Conservation (phyloP, 2,113 vertebrate species). For the Spea multiplicata region DNA sequence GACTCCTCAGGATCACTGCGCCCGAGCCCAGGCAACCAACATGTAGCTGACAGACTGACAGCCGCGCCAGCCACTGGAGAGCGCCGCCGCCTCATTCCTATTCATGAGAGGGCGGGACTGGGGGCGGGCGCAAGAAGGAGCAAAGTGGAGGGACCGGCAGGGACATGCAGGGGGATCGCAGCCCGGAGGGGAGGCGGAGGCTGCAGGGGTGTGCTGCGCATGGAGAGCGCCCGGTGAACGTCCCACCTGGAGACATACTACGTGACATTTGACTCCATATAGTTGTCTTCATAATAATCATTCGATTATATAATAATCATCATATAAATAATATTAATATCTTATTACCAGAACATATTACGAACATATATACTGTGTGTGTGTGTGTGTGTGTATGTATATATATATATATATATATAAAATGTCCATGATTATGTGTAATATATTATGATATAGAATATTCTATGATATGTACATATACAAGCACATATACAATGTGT, state of each 20-base stretch:
- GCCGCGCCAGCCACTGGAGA: conserved; percentile 61
- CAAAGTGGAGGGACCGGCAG: not conserved
- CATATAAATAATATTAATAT: not conserved
- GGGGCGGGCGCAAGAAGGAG: not conserved
- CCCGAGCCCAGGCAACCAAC: conserved; percentile 53
- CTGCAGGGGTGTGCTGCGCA: not conserved
- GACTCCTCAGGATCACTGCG: conserved; percentile 38
- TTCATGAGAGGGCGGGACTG: conserved; percentile 59
- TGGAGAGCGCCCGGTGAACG: not conserved
- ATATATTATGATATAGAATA: too few species aligned
- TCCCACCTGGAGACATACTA: not conserved
- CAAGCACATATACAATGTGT: too few species aligned
- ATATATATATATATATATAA: not conserved
- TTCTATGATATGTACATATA: too few species aligned
- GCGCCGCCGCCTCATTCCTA: conserved; percentile 58
- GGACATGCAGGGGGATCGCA: not conserved
- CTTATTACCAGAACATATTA: not conserved
- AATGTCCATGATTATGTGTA: too few species aligned
- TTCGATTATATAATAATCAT: not conserved
- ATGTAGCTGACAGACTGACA: conserved; percentile 65
- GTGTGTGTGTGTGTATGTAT: too few species aligned
- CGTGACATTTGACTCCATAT: too few species aligned
- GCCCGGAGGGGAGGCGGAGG: not conserved
- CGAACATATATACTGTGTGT: too few species aligned
- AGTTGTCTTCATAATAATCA: not conserved